phyloP scores from a whole-genome alignment of 2,888 invertebrate species.

The Ophonus ardosiacus region DNA sequence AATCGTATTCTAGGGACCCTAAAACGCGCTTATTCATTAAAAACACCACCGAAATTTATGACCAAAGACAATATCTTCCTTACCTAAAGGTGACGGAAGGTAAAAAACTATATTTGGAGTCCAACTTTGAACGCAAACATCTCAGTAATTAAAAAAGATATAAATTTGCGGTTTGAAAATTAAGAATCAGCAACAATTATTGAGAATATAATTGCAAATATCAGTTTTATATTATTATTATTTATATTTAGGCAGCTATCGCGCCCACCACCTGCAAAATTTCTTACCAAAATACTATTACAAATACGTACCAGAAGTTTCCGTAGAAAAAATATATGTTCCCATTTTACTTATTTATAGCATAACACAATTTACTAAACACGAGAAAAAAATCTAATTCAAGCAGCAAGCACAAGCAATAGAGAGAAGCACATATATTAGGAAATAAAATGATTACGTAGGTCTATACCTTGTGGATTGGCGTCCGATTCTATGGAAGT shows the following conservation, averaged over 20 bases:
- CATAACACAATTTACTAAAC: conserved; percentile 27
- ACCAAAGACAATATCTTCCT: no score
- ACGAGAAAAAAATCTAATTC: conserved; percentile 24
- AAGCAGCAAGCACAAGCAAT: conserved; percentile 60
- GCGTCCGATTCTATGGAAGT: conserved; percentile 65
- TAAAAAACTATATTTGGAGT: no score
- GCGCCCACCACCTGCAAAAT: conserved; percentile 60
- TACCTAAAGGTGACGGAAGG: no score
- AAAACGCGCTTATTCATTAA: no score
- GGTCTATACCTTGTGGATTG: conserved; percentile 65
- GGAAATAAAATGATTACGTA: conserved; percentile 49
- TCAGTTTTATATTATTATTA: not conserved
- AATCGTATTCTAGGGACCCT: no score
- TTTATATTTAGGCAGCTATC: conserved; percentile 32
- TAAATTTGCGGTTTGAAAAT: no score
- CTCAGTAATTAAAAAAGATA: no score
- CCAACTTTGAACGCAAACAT: no score
- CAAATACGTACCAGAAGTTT: conserved; percentile 56
- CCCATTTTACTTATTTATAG: conserved; percentile 24
- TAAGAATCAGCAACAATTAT: no score
- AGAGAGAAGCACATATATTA: conserved; percentile 60
- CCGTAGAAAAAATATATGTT: conserved; percentile 4
- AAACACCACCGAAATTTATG: no score
- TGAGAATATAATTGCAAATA: not conserved
- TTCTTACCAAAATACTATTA: conserved; percentile 6